Conservation (phyloP, 1,140 invertebrate species). For the Platyura marginata region DNA sequence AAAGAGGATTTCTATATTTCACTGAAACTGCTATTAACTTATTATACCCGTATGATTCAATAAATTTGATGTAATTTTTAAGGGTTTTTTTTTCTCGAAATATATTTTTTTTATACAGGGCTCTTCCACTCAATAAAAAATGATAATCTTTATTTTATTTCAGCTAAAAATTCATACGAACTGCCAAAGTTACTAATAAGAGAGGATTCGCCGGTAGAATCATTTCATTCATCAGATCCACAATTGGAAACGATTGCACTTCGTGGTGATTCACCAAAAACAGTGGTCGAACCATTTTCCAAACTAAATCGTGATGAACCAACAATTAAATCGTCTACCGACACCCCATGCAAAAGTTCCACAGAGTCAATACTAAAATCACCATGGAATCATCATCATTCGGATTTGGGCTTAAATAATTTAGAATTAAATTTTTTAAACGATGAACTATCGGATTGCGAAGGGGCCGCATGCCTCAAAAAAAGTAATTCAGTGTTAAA, state of each 20-base stretch:
- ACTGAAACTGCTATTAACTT: too few relatives aligned
- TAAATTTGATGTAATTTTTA: too few relatives aligned
- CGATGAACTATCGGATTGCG: neutral
- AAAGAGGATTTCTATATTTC: too few relatives aligned
- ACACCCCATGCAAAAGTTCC: neutral
- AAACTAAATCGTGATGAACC: neutral
- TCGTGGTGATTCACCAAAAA: conserved; percentile 4
- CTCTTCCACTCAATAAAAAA: too few relatives aligned
- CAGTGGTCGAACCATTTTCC: neutral
- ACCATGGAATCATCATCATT: conserved; percentile 1
- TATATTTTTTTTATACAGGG: too few relatives aligned
- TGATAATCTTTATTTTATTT: neutral
- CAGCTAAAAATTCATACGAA: conserved; percentile 3
- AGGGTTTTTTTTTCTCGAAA: too few relatives aligned
- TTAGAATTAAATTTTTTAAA: conserved; percentile 4
- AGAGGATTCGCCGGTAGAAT: conserved; percentile 5
- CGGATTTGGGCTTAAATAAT: conserved; percentile 3
- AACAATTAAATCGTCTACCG: neutral
- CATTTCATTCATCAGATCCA: conserved; percentile 4
- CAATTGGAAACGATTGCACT: conserved; percentile 3
- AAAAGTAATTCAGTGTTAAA: neutral
- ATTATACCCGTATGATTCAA: too few relatives aligned
- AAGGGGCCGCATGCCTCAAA: neutral
- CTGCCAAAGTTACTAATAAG: conserved; percentile 5
- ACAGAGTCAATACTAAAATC: neutral